Base-by-base conservation (phyloP, 2,797 vertebrate species). In the Pangasius krempfi region DNA sequence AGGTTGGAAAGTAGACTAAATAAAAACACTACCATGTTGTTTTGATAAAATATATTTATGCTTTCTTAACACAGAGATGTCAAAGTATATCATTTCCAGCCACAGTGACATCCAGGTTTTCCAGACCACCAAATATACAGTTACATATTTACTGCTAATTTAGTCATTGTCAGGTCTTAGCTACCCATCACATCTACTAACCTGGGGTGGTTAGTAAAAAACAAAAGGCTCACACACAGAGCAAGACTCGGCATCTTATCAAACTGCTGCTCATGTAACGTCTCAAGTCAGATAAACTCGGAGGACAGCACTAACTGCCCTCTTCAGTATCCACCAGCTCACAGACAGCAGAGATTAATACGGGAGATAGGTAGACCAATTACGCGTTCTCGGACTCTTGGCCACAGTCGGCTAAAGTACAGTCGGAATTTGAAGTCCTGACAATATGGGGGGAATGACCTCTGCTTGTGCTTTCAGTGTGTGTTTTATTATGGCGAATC, bases 271-370 rank as follows among this genome's bases (percentile, higher is more conserved):
- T 37, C 33, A 5, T 60, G 56, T 44, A n/a, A 82, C 80, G 22
- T 60, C 33, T 44, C 56, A 13, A 44, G 27, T 22, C 5, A 82
- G 80, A 82, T 82, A 62, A 82, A 82, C 56, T 27, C 40, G 54
- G 78, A 81, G 78, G 78, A 81, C 78, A 62, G 47, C 73, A 33
- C 7, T n/a, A 56, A 78, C 50, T n/a, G 44, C 84, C 64, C 84
- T 68, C 50, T 58, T 56, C 68, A 27, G 64, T 68, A 52, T 27
- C 68, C 58, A 81, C 73, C 47, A 30, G 78, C 73, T 47, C 85
- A 78, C 76, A 81, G 22, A 70, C 50, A 70, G 80, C 80, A 64
- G 58, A 83, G 80, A 83, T 83, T n/a, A 58, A 64, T 58, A 44
- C 25, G 8, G 9, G 58, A 83, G 80, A 83, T 64, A 40, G 54